Base-by-base conservation (phyloP, 2,113 vertebrate species). In the Eira barbara region DNA sequence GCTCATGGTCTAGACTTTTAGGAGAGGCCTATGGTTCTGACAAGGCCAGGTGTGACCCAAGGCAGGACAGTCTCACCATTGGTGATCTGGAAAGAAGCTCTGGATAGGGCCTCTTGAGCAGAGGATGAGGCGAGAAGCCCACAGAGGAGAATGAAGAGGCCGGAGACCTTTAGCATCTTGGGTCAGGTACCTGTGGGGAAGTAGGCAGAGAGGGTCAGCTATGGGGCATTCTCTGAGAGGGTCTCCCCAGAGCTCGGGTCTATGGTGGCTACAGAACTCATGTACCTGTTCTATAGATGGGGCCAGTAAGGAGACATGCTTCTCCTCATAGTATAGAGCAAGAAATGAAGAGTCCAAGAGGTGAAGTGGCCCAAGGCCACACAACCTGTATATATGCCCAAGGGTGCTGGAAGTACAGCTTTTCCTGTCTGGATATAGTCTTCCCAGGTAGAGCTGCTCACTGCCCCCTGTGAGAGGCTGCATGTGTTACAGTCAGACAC, bases 151-250 rank as follows among this genome's bases (percentile, higher is more conserved):
- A 85, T 1, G 12, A 94, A 47, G 83, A 92, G n/a, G 29, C 20
- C 0, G 0, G 78, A 89, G 78, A 93, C 6, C 65, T 95, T 94
- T 95, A 89, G 42, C 94, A 95, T 96, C 89, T 65, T 89, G 39
- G 47, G 13, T 76, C 18, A 36, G 92, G 39, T 12, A 57, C 80
- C 95, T 97, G 89, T 17, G 29, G 57, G 79, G 34, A 34, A 96
- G 29, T 27, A 65, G 18, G 34, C 21, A 81, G 74, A 86, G 34
- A 67, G 20, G 10, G 7, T n/a, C 8, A 63, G 45, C 47, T 34
- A 5, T 14, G 45, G 29, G 80, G 18, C 9, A 31, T 39, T 84
- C 36, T 59, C 55, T 67, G 21, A 91, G 55, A 42, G 15, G 2
- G 9, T 84, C 23, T 92, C 67, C 45, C 45, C 34, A 42, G 67